phyloP scores from a whole-genome alignment of 2,113 vertebrate species.

The Taxidea taxus region DNA sequence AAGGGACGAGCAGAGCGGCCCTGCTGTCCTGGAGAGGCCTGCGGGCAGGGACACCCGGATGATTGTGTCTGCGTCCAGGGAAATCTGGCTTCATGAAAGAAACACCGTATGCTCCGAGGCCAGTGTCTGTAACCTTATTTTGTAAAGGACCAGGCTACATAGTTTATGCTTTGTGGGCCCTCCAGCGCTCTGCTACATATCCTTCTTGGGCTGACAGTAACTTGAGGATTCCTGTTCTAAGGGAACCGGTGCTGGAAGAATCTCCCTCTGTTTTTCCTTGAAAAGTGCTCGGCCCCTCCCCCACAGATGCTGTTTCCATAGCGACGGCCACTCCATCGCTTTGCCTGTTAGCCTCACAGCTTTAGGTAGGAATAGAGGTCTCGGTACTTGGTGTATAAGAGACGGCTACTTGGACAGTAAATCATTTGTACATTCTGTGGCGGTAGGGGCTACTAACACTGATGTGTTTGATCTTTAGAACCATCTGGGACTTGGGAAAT shows the following conservation, averaged over 20 bases:
- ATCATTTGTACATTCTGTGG: background rate
- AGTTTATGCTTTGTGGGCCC: background rate
- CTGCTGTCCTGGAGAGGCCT: background rate
- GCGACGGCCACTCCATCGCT: background rate
- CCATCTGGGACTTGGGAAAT: background rate
- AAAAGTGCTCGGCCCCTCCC: background rate
- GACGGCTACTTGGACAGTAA: background rate
- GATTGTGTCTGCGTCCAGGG: background rate
- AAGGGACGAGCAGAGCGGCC: background rate
- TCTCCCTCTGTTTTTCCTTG: background rate
- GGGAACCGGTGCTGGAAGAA: background rate
- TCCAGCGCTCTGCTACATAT: accelerated
- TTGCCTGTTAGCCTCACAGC: background rate
- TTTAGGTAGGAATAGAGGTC: background rate
- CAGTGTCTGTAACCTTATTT: background rate
- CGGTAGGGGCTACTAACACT: background rate
- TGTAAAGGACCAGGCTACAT: background rate
- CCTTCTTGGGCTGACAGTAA: background rate
- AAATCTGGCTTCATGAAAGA: background rate
- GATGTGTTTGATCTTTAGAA: background rate
- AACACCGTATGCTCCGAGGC: background rate
- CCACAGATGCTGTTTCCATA: background rate
- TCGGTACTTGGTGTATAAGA: background rate
- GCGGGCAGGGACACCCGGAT: background rate
- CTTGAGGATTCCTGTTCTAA: background rate